phyloP scores from a whole-genome alignment of 1,140 invertebrate genomes.

The Gonioctena quinquepunctata region DNA sequence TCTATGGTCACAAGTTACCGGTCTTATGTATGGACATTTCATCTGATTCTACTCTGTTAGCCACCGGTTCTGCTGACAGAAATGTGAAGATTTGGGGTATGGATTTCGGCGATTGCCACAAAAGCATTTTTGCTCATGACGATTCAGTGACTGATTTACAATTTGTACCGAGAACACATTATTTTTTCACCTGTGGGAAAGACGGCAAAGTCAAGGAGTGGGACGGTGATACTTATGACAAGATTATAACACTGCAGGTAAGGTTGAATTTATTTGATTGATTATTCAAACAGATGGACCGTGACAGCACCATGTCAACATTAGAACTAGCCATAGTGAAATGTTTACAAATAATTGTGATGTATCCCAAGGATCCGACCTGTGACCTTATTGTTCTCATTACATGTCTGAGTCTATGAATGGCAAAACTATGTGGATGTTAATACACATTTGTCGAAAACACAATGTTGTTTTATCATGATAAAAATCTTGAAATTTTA shows the following conservation, averaged over 20 bases:
- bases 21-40: conserved; percentile 94
- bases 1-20: conserved; percentile 97
- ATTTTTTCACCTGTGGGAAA: conserved; percentile 91
- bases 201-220: conserved; percentile 95
- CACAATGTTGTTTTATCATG: too few relatives aligned
- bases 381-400: too few relatives aligned
- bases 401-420: too few relatives aligned
- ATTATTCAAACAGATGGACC: too few relatives aligned
- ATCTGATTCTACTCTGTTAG: conserved; percentile 86
- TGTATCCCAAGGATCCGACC: too few relatives aligned
- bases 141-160: conserved; percentile 87
- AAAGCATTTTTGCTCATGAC: conserved; percentile 88
- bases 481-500: too few relatives aligned
- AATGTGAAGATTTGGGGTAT: conserved; percentile 98
- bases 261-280: too few relatives aligned
- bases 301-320: too few relatives aligned
- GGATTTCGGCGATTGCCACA: conserved; percentile 97
- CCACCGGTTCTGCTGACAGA: conserved; percentile 92
- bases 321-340: too few relatives aligned
- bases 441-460: too few relatives aligned
- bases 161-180: conserved; percentile 90
- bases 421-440: too few relatives aligned
- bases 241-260: conserved; percentile 88
- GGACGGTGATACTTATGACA: conserved; percentile 93
- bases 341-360: too few relatives aligned